A percentile compares a stretch with the other conserved stretches of the same genome.
Evolutionary conservation across 2,797 vertebrate genomes (phyloP).

Genomic region (Zonotrichia albicollis): DNA sequence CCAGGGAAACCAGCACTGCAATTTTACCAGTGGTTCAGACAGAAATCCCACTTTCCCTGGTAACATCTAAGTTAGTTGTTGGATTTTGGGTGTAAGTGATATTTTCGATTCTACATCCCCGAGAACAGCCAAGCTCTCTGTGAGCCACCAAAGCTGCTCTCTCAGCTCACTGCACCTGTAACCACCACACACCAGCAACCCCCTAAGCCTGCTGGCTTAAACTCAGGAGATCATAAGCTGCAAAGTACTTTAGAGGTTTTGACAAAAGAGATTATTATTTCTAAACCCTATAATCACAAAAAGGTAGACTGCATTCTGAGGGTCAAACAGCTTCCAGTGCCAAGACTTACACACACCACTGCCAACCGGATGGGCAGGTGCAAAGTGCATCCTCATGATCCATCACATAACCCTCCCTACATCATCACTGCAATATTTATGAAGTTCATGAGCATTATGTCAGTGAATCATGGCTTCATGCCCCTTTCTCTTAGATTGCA

Average conservation of each 20-base stretch:
- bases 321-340: neutral
- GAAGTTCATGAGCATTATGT: neutral
- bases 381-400: neutral
- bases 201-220: neutral
- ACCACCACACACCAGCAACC: neutral
- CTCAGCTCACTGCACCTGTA: neutral
- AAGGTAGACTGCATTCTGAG: neutral
- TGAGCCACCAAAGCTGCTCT: neutral
- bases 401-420: neutral
- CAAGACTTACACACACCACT: neutral
- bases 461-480: neutral
- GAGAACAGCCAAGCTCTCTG: neutral
- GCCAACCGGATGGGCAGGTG: neutral
- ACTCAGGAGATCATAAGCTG: neutral
- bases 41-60: neutral
- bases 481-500: neutral
- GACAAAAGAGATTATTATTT: neutral
- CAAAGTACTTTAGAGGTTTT: constrained; percentile 10
- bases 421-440: neutral
- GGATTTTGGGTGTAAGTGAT: neutral
- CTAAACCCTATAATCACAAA: neutral
- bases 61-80: neutral
- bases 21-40: neutral
- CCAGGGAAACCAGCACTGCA: neutral
- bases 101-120: fast-evolving